A percentile compares a stretch with the other conserved stretches of the same genome.
Conservation (phyloP, 2,888 invertebrate genomes). For the Corythucha ciliata region DNA sequence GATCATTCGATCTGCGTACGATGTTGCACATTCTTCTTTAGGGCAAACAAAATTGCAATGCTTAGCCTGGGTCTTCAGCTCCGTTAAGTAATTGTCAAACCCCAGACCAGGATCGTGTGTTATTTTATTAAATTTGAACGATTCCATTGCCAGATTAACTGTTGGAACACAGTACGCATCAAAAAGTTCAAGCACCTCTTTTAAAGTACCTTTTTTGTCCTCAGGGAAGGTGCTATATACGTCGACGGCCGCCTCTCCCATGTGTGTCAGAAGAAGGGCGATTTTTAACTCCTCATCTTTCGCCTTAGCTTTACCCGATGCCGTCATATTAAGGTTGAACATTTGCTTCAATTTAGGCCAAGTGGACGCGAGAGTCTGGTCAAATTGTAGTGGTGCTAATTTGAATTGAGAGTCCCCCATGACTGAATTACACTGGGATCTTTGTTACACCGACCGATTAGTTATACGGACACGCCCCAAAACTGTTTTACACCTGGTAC, state of each 20-base stretch:
- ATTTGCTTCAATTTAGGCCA: slow-evolving; percentile 10
- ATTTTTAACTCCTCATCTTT: slow-evolving; percentile 18
- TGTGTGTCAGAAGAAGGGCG: slow-evolving; percentile 12
- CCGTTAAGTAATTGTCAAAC: neutral
- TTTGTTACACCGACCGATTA: too few species aligned
- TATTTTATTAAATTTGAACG: neutral
- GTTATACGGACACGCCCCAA: too few species aligned
- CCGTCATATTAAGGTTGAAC: neutral
- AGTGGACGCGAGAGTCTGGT: neutral
- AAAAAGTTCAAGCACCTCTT: neutral
- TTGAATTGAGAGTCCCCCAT: too few species aligned
- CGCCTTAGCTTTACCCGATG: slow-evolving; percentile 2
- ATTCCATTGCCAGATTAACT: too few species aligned
- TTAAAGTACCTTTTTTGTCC: neutral
- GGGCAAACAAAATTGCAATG: neutral
- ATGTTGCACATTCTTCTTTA: too few species aligned
- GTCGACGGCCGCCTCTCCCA: slow-evolving; percentile 6
- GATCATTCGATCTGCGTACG: too few species aligned
- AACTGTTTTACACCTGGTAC: too few species aligned
- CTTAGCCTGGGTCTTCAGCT: neutral
- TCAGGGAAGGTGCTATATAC: neutral
- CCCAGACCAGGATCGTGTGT: neutral
- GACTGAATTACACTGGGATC: too few species aligned
- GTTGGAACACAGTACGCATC: slow-evolving; percentile 2
- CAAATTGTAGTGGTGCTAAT: too few species aligned